Evolutionary conservation across 1,140 invertebrate genomes (phyloP), one percentile per base, ranked within the genome.

Genomic region (Procambarus clarkii): DNA sequence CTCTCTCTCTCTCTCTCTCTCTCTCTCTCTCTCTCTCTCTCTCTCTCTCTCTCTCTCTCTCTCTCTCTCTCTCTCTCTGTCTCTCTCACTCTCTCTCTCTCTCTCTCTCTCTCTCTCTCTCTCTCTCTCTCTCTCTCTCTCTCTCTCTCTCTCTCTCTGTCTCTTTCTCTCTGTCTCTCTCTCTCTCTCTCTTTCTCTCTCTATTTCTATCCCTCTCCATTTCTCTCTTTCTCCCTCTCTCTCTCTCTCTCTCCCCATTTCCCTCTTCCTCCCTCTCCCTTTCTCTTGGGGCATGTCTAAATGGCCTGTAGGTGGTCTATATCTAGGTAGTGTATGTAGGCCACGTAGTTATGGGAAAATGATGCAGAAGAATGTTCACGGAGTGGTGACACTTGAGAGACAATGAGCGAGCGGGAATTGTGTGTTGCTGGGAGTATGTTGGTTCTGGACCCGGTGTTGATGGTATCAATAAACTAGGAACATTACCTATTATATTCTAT

Each of bases 41-140:
- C 69, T 71, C 69, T 71, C 69, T 71, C 69, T 71, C 69, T 71
- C 69, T 71, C 69, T 71, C 69, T 71, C 69, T 71, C 69, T 71
- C 69, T 71, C 34, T 34, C 34, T 71, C 69, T 71, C 69, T 71
- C 69, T 71, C n/a, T n/a, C n/a, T n/a, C 13, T 54, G 50, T 54
- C 13, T 54, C 7, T 2, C 7, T 3, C 50, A 11, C 50, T 54
- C 13, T 54, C 50, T 54, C 50, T 54, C 50, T 8, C 50, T 8
- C 50, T 8, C 13, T 54, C 13, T 54, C 50, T n/a, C n/a, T n/a
- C n/a, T n/a, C n/a, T n/a, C n/a, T n/a, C n/a, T n/a, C n/a, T n/a
- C n/a, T 2, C 13, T 2, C 50, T 54, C 50, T 2, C 50, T 11
- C 50, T 54, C 50, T 54, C 50, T 54, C 50, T 8, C 50, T 54